These are phyloP conservation scores for Rhodeus uyekii DNA, from an alignment of 2,797 vertebrate genomes.

Conservation along the genomic window DNA sequence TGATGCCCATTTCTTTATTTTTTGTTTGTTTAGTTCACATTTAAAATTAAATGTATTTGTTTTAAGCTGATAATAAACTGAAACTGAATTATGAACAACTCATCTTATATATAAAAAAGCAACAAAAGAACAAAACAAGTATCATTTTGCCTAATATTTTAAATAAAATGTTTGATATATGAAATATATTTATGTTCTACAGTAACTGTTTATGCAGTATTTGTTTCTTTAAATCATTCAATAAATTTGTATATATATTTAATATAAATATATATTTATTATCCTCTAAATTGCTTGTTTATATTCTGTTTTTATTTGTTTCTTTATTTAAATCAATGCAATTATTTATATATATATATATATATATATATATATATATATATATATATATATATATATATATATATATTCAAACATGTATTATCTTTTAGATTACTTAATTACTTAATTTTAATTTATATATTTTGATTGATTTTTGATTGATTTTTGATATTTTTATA, in stretches of 20 bases:
- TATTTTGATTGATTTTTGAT: no score
- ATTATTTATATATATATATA: neutral
- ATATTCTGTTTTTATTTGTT: neutral
- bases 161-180: neutral
- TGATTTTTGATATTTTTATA: no score
- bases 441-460: neutral
- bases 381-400: neutral
- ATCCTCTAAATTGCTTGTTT: neutral
- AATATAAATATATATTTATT: neutral
- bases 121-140: neutral
- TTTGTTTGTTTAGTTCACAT: neutral
- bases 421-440: neutral
- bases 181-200: no score
- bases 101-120: neutral
- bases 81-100: neutral
- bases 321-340: neutral
- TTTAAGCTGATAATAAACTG: neutral
- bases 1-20: neutral
- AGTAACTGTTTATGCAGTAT: no score
- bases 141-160: neutral
- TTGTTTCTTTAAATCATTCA: no score
- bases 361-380: no score
- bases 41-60: neutral
- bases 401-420: neutral
- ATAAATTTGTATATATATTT: neutral